phyloP scores from a whole-genome alignment of 2,888 invertebrate genomes.

The Campaea margaritaria region DNA sequence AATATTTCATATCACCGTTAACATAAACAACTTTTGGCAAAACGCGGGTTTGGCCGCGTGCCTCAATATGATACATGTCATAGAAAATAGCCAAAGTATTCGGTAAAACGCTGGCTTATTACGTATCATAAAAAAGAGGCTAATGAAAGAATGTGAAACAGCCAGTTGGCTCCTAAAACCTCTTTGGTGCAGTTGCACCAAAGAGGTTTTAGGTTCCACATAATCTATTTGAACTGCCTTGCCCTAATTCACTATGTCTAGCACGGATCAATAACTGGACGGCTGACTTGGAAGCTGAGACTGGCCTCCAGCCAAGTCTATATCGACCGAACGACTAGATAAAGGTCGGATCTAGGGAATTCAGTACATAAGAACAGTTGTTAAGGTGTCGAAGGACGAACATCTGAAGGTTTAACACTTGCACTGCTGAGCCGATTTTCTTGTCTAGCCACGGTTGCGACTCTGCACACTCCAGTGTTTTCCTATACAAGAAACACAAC shows the following conservation, averaged over 20 bases:
- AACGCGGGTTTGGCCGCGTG: slow-evolving; percentile 13
- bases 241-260: too few species aligned
- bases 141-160: too few species aligned
- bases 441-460: too few species aligned
- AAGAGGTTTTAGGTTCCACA: too few species aligned
- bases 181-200: too few species aligned
- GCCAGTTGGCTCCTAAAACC: too few species aligned
- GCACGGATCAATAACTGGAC: slow-evolving; percentile 31
- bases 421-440: too few species aligned
- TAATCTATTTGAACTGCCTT: too few species aligned
- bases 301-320: slow-evolving; percentile 35
- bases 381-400: background rate
- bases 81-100: background rate
- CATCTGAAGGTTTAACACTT: background rate
- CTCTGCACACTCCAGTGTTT: too few species aligned
- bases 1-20: slow-evolving; percentile 21
- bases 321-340: slow-evolving; percentile 33
- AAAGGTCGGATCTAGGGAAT: slow-evolving; percentile 11
- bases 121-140: too few species aligned
- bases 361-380: background rate
- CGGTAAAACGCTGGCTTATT: too few species aligned
- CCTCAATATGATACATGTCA: slow-evolving; percentile 9
- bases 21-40: slow-evolving; percentile 14
- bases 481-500: too few species aligned
- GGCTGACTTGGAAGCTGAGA: slow-evolving; percentile 25